Evolutionary conservation across 1,140 invertebrate genomes (phyloP).

Genomic region (Conus betulinus): DNA sequence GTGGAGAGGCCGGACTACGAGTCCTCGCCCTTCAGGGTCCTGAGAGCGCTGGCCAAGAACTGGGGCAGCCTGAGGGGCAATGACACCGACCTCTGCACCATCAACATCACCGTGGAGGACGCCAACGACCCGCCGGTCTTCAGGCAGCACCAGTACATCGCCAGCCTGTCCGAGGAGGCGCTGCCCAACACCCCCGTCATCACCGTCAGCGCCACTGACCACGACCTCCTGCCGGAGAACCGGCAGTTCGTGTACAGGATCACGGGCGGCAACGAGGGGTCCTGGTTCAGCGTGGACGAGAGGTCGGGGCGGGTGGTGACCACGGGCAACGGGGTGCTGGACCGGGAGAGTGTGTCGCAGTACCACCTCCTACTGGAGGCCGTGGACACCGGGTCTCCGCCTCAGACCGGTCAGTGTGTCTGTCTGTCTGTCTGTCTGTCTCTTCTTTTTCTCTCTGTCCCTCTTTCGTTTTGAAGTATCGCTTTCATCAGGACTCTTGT

Average conservation of each 20-base stretch:
- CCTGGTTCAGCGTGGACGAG: slow-evolving; percentile 90
- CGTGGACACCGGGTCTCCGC: slow-evolving; percentile 88
- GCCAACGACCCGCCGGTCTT: slow-evolving; percentile 97
- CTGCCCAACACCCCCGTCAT: slow-evolving; percentile 84
- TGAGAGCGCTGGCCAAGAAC: slow-evolving; percentile 96
- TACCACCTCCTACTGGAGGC: slow-evolving; percentile 91
- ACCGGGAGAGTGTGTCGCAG: slow-evolving; percentile 86
- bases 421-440: background rate
- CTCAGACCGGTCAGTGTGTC: slow-evolving; percentile 80
- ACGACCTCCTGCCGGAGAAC: slow-evolving; percentile 92
- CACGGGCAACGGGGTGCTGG: slow-evolving; percentile 81
- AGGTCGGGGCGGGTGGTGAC: slow-evolving; percentile 78
- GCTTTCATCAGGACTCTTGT: background rate
- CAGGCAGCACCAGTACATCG: slow-evolving; percentile 84
- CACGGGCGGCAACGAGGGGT: slow-evolving; percentile 87
- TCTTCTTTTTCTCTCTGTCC: background rate
- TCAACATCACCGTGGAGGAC: slow-evolving; percentile 94
- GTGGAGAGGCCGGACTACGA: slow-evolving; percentile 88
- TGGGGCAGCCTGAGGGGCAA: slow-evolving; percentile 93
- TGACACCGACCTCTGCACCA: slow-evolving; percentile 95
- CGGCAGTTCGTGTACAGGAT: slow-evolving; percentile 95
- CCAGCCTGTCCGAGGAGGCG: slow-evolving; percentile 84
- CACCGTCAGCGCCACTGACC: slow-evolving; percentile 90
- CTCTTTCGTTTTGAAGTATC: background rate
- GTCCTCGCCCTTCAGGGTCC: slow-evolving; percentile 90